Percentiles rank a stretch among this genome's conserved stretches.
Evolutionary conservation across 2,888 invertebrate species (phyloP).

Genomic region (Coelogynopora nodosa): DNA sequence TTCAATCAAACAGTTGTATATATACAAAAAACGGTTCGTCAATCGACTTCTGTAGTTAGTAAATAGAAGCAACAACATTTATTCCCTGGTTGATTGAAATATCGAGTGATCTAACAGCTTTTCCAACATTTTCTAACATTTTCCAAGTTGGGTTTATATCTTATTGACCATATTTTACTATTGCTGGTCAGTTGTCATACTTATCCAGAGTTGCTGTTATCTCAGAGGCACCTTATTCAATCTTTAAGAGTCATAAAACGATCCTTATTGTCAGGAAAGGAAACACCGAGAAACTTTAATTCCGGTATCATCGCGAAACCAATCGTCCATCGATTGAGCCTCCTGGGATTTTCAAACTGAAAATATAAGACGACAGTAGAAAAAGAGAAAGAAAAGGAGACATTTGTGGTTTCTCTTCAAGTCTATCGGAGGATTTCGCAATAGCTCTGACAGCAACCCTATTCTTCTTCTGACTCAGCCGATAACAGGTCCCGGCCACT

Average conservation of each 20-base stretch:
- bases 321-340: slow-evolving; percentile 17
- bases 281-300: neutral
- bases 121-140: no score
- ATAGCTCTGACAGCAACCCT: neutral
- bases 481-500: neutral
- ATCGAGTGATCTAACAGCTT: neutral
- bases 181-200: neutral
- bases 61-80: no score
- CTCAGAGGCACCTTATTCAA: no score
- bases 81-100: neutral
- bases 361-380: neutral
- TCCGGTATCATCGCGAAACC: neutral
- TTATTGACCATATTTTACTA: neutral
- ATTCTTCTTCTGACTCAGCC: neutral
- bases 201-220: no score
- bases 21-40: neutral
- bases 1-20: no score
- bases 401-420: neutral
- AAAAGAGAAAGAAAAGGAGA: neutral
- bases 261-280: neutral
- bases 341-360: neutral
- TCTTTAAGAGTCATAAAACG: neutral
- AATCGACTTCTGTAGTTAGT: no score
- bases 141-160: neutral
- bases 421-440: neutral